These are phyloP conservation scores for Drosophila pallidifrons DNA, from an alignment of 1,140 invertebrate genomes.

Conservation along the genomic window DNA sequence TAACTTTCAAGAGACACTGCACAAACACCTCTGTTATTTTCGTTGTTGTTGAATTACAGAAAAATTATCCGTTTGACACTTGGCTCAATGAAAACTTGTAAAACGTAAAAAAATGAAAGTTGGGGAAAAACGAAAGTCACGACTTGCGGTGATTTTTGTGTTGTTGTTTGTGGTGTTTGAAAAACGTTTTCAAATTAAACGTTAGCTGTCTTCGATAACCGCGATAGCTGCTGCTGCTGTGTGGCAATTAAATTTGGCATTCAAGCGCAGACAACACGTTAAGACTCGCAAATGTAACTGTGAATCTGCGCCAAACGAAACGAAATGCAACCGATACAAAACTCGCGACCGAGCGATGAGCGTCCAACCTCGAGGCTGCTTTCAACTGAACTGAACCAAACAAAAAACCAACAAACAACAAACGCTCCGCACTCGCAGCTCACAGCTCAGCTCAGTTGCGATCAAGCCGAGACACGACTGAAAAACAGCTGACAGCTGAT, in stretches of 20 bases:
- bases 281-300: constrained; percentile 60
- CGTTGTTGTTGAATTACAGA: constrained; percentile 21
- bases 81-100: constrained; percentile 59
- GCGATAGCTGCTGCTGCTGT: constrained; percentile 18
- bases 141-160: constrained; percentile 26
- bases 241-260: constrained; percentile 79
- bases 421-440: constrained; percentile 7
- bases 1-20: constrained; percentile 20
- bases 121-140: constrained; percentile 57
- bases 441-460: constrained; percentile 24
- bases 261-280: constrained; percentile 74
- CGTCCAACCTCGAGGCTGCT: constrained; percentile 55
- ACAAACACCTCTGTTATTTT: constrained; percentile 44
- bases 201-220: constrained; percentile 24
- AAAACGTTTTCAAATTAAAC: constrained; percentile 63
- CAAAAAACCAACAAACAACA: constrained; percentile 12
- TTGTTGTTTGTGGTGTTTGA: constrained; percentile 21
- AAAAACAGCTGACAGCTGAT: constrained; percentile 60
- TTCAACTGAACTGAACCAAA: constrained; percentile 53
- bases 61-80: constrained; percentile 34
- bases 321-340: constrained; percentile 1
- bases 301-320: constrained; percentile 52
- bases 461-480: constrained; percentile 9
- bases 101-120: constrained; percentile 67
- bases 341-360: constrained; percentile 7